Evolutionary conservation across 1,140 invertebrate species (phyloP).

Genomic region (Zaprionus lachaisei): DNA sequence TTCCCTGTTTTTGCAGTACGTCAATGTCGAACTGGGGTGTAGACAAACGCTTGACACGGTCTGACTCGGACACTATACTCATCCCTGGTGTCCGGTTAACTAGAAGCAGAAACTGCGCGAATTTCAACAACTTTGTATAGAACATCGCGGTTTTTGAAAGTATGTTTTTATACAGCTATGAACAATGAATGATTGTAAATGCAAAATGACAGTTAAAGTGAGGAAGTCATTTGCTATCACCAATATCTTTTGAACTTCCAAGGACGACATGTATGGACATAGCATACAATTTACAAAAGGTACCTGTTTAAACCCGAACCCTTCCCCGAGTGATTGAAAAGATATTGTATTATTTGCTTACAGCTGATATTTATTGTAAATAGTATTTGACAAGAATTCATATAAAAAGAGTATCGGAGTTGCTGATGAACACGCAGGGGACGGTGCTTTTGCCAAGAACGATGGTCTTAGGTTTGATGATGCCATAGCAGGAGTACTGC

Average conservation of each 20-base stretch:
- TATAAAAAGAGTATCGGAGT: conserved; percentile 37
- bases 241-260: too few relatives aligned
- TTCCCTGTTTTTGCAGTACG: not conserved
- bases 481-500: conserved; percentile 66
- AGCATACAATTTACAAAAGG: not conserved
- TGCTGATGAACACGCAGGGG: conserved; percentile 67
- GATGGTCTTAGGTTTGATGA: conserved; percentile 63
- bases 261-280: too few relatives aligned
- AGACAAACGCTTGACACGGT: conserved; percentile 39
- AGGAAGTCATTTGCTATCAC: not conserved
- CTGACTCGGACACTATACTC: not conserved
- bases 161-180: not conserved
- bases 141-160: not conserved
- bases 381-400: too few relatives aligned
- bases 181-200: not conserved
- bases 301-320: too few relatives aligned
- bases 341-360: conserved; percentile 14
- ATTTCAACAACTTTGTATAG: conserved; percentile 1
- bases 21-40: conserved; percentile 4
- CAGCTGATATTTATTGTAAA: conserved; percentile 25
- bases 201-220: not conserved
- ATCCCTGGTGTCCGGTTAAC: not conserved
- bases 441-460: conserved; percentile 60
- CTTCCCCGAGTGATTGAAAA: too few relatives aligned
- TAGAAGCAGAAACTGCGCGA: not conserved